Base-by-base conservation (phyloP, 1,140 invertebrate genomes). In the Pissodes strobi region DNA sequence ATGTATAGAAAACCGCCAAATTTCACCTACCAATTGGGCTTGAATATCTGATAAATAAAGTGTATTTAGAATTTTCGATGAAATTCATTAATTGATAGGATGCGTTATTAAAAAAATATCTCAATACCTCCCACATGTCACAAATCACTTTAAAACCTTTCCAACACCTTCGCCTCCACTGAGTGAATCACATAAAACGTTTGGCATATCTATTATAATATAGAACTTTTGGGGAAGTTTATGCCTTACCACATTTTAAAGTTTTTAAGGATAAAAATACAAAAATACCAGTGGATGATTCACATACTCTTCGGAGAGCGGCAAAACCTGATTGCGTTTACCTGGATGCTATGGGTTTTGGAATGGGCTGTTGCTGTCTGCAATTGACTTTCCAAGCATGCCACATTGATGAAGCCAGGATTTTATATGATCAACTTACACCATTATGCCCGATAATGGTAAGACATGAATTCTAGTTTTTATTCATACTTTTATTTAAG, bases 301-400 rank as follows among this genome's bases (percentile, higher is more conserved):
- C 85, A 1, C 78, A 82, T 18, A 55, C 72, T 39, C 59, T 84
- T 78, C 76, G 81, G 13, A 82, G 80, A 38, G 86, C 85, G n/a
- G 86, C 88, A 1, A 80, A 86, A 69, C 87, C 89, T 1, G 89
- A 97, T 82, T 92, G 94, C 74, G 89, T 99, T 61, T 95, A 97
- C 72, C 90, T 99, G 89, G 97, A 99, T 79, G 93, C 95, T 0
- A 99, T 99, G 96, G 97, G 95, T 25, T 99, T 99, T 80, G 98
- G 98, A 37, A 99, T 99, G 98, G 97, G 97, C 25, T 97, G 93
- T 76, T 98, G 93, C 74, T 99, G 97, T 78, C 83, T 99, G 8
- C 98, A 99, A 79, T 82, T 97, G 18, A 96, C 94, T 23, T 97
- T 96, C 79, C 92, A 97, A 82, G 96, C 98, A 0, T 98, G 95